Base-by-base conservation (phyloP, 2,888 invertebrate species). In the Nymphalis polychloros region DNA sequence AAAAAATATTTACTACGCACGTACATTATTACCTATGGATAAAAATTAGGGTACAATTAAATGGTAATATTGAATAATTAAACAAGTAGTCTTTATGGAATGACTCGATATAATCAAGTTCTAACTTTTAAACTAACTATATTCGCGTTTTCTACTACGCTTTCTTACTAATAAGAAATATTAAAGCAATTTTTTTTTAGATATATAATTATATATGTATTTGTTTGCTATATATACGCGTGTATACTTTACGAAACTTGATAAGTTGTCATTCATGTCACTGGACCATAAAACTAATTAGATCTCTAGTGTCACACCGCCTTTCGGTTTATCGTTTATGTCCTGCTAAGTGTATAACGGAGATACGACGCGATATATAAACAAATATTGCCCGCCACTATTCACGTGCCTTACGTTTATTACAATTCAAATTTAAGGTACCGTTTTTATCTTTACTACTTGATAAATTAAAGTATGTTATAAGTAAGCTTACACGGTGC, bases 221-320 rank as follows among this genome's bases (percentile, higher is more conserved):
- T 31, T 35, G 20, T 55, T 57, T 31, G 2, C 13, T n/a, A 8
- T 35, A 19, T 19, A 2, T 53, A 5, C 20, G 47, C 48, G 47
- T 55, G 31, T 55, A 52, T n/a, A 48, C 48, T 48, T 60, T 53
- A 66, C 46, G 7, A 17, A 53, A 67, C 53, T 53, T 59, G 27
- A 20, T 49, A 57, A 35, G 46, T 27, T 52, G 20, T 52, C 63
- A 55, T 55, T 57, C 57, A 66, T 80, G 83, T 82, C 84, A 84
- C 81, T 75, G 75, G 64, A 76, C 76, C 72, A 77, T 86, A 85
- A 83, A 86, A 78, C 80, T 85, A 84, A 86, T 86, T 86, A 84
- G 85, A 84, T 76, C 81, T 82, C 64, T 64, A 78, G 77, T 83
- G 84, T 78, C 79, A 73, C 57, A 55, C 41, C 41, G 57, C 71